These are phyloP conservation scores for Myxocyprinus asiaticus DNA, from an alignment of 2,113 vertebrate species.

Conservation along the genomic window DNA sequence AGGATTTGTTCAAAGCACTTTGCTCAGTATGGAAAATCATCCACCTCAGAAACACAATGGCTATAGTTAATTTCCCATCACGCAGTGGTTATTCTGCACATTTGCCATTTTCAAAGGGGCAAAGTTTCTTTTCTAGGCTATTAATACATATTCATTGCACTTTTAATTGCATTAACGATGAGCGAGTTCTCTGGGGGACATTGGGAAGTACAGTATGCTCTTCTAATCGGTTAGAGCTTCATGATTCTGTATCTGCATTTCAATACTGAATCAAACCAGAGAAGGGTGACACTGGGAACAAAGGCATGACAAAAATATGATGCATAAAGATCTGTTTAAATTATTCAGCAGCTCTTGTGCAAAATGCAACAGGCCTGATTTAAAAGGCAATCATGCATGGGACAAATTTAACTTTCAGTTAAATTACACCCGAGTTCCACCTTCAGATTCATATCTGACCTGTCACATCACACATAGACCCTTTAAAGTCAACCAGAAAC, in stretches of 20 bases:
- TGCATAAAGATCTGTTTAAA: not conserved
- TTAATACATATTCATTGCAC: constrained; percentile 23
- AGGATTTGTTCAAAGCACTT: constrained; percentile 11
- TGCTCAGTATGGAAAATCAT: not conserved
- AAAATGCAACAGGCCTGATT: constrained; percentile 7
- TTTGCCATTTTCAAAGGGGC: constrained; percentile 2
- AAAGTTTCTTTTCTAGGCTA: not conserved
- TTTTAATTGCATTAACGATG: constrained; percentile 14
- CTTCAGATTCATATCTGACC: not conserved
- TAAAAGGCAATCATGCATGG: not conserved
- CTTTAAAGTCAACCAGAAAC: too few relatives aligned
- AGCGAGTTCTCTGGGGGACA: not conserved
- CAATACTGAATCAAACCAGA: not conserved
- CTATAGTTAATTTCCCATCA: not conserved
- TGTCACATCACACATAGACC: too few relatives aligned
- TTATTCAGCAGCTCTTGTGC: not conserved
- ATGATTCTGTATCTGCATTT: not conserved
- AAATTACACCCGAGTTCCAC: not conserved
- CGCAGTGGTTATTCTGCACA: constrained; percentile 14
- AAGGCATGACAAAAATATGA: not conserved
- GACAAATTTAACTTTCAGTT: not conserved
- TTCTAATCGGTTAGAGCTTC: not conserved
- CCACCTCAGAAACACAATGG: not conserved
- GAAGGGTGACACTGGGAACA: not conserved
- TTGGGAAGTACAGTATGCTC: not conserved